Percentiles rank a stretch among this genome's conserved stretches.
Evolutionary conservation across 2,888 invertebrate genomes (phyloP).

Genomic region (Acleris laterana): DNA sequence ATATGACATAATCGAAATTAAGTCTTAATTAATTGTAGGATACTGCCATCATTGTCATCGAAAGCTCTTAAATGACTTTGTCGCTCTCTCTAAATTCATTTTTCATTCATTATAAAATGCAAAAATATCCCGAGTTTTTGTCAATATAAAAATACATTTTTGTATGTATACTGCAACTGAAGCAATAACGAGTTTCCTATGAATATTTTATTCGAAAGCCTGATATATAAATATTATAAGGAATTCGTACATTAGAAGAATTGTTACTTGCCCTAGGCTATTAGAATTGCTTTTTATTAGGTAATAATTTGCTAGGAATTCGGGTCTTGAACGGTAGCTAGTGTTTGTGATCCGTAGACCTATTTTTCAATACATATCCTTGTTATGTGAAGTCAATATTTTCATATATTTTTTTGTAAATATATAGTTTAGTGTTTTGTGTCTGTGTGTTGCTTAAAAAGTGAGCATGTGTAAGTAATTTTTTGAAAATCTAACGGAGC

Average conservation of each 20-base stretch:
- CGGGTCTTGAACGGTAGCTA: conserved; percentile 18
- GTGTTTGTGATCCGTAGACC: conserved; percentile 12
- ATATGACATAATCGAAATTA: conserved; percentile 7
- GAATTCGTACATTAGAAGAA: no score
- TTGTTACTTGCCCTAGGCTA: not conserved
- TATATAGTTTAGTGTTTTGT: conserved; percentile 34
- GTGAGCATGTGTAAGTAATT: conserved; percentile 13
- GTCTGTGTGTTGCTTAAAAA: conserved; percentile 21
- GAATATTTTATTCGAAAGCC: no score
- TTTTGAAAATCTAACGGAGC: not conserved
- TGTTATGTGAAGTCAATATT: conserved; percentile 35
- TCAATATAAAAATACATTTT: not conserved
- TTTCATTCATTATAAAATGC: no score
- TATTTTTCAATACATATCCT: conserved; percentile 41
- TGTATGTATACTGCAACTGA: not conserved
- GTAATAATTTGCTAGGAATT: conserved; percentile 11
- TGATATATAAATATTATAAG: no score
- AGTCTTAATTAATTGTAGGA: conserved; percentile 1
- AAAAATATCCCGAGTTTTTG: no score
- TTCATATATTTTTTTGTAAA: conserved; percentile 37
- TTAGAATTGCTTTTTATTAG: conserved; percentile 7
- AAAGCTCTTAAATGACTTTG: not conserved
- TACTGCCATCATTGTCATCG: not conserved
- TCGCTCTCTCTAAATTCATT: conserved; percentile 3
- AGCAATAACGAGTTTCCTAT: not conserved